Evolutionary conservation across 2,888 invertebrate species (phyloP).

Genomic region (Cephus sareptanus): DNA sequence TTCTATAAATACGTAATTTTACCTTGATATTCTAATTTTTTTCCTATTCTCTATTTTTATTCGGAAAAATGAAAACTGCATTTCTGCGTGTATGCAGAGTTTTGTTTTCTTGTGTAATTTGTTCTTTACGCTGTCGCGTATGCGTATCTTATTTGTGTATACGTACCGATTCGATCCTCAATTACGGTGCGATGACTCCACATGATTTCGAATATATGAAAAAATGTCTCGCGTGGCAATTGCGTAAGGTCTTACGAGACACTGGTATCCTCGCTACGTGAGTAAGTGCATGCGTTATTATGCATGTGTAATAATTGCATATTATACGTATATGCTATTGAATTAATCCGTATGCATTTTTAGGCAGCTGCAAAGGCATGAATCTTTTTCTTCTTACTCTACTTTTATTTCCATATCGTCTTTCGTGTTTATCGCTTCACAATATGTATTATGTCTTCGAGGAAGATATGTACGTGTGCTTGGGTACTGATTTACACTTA

Average conservation of each 20-base stretch:
- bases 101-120: background rate
- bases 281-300: background rate
- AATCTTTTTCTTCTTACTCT: background rate
- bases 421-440: background rate
- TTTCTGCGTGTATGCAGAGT: background rate
- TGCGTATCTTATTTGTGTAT: background rate
- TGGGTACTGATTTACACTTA: background rate
- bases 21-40: background rate
- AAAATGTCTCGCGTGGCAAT: background rate
- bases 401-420: background rate
- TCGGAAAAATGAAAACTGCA: background rate
- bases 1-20: background rate
- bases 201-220: background rate
- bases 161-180: background rate
- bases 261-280: background rate
- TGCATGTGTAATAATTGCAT: background rate
- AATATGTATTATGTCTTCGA: background rate
- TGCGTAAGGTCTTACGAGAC: background rate
- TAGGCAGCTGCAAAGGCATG: background rate
- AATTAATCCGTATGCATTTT: background rate
- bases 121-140: background rate
- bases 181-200: background rate
- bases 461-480: background rate
- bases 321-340: background rate
- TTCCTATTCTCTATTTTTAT: background rate